These are phyloP conservation scores for Bos taurus DNA, from an alignment of 2,113 vertebrate species.

Conservation along the genomic window ARS-UCD2.0 NC_037350.1:20335001-20335500, in stretches of 20 bases:
- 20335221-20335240: neutral
- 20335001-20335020: neutral
- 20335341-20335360: neutral
- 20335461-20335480: neutral
- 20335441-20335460: neutral
- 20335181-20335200: neutral
- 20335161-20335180: neutral
- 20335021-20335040: neutral
- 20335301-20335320: neutral
- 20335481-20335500: neutral
- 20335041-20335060: neutral
- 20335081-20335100: neutral
- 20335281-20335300: neutral
- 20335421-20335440: neutral
- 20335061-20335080: neutral
- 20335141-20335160: neutral
- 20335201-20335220: neutral
- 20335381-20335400: neutral
- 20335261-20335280: neutral
- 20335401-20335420: neutral
- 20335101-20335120: neutral
- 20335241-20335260: neutral
- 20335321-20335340: neutral
- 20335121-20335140: neutral
- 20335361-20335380: neutral